Evolutionary conservation across 2,888 invertebrate species (phyloP), one percentile per base, ranked within the genome.

Genomic region (Rambutsinella grinnellia): DNA sequence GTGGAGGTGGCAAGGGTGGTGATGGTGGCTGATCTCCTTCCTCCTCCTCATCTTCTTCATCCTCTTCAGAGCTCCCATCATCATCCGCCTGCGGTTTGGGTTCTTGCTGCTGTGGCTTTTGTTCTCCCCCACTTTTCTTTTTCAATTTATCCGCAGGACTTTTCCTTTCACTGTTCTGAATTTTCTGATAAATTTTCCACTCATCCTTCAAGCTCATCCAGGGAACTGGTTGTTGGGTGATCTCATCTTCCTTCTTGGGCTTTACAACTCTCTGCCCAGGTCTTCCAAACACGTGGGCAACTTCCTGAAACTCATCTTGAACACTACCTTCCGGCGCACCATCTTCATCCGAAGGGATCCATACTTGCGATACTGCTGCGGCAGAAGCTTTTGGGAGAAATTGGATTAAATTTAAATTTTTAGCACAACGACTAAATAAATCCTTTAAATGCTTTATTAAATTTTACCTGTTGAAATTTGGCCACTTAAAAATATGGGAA

Each of bases 161-260:
- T 8, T 53, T 57, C n/a, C 65, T 49, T n/a, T 51, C 1, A 24
- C 58, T 65, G 13, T 15, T 17, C 6, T 78, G 72, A 26, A 70
- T 58, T 49, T 78, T 78, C 51, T 78, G 36, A 51, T 78, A 80
- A 47, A 75, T 63, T 46, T 72, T 68, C 78, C 78, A 80, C 47
- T 80, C 80, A 27, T 80, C 66, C 17, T 71, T 63, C 8, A 80
- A 36, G 47, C 76, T 78, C 17, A 63, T 74, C 68, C 72, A 80
- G 8, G 78, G 80, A 15, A 72, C 66, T 2, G 80, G 57, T 23
- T 66, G 78, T 15, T 78, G 69, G 17, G 69, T 78, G 21, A 75
- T 57, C 10, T 76, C 72, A 47, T 76, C 70, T 28, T 76, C 80
- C 0, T 75, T 75, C 23, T 56, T 57, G 2, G 68, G 27, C 56